Evolutionary conservation across 2,888 invertebrate genomes (phyloP).

Genomic region (Sarcophaga subvicina): DNA sequence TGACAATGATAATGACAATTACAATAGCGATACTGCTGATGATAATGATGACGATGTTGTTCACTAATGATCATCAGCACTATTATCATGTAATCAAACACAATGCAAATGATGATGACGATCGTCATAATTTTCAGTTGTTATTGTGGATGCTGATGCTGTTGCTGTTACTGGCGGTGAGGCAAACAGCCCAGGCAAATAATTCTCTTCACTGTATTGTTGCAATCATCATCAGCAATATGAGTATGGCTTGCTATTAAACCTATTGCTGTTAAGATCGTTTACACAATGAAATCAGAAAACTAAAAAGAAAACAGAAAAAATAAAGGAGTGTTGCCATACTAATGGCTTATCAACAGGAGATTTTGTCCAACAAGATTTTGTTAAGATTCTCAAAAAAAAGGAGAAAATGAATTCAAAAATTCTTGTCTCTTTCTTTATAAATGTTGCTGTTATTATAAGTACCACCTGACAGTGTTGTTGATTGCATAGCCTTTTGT

Average conservation of each 20-base stretch:
- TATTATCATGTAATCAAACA: constrained; percentile 31
- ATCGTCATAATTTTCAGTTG: constrained; percentile 45
- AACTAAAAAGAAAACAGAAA: neutral
- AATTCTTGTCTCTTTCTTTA: constrained; percentile 13
- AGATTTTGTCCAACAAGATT: constrained; percentile 65
- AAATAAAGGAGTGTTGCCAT: constrained; percentile 66
- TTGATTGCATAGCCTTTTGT: constrained; percentile 67
- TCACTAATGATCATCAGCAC: constrained; percentile 15
- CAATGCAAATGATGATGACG: constrained; percentile 26
- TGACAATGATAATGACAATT: neutral
- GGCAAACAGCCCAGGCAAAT: neutral
- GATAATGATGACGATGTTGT: constrained; percentile 12
- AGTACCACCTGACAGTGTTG: constrained; percentile 61
- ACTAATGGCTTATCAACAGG: constrained; percentile 69
- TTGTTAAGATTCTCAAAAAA: constrained; percentile 27
- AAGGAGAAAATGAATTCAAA: too few species aligned
- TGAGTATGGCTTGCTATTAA: constrained; percentile 29
- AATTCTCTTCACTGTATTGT: neutral
- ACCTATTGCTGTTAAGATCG: constrained; percentile 37
- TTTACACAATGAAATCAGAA: constrained; percentile 1
- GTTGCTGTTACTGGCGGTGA: constrained; percentile 28
- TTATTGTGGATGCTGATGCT: neutral
- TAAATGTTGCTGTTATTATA: constrained; percentile 36
- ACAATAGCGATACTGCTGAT: neutral
- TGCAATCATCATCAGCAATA: constrained; percentile 38